Evolutionary conservation across 1,140 invertebrate genomes (phyloP), one percentile per base, ranked within the genome.

Genomic region (Nautilus pompilius): DNA sequence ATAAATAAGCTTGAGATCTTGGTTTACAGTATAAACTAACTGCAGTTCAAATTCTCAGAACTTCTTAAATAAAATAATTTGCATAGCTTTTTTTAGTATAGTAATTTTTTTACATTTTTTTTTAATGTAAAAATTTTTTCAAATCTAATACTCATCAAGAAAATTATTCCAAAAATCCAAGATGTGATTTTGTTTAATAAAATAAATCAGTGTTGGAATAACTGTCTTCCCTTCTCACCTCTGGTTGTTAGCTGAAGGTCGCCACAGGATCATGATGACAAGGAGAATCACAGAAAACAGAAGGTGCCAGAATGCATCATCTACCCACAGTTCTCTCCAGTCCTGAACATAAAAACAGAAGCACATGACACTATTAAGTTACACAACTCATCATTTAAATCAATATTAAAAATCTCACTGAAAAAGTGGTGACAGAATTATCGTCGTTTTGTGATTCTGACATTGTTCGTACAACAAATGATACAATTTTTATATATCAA

Each of bases 211-310:
- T n/a, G n/a, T n/a, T n/a, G n/a, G n/a, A n/a, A n/a, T n/a, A n/a
- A n/a, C n/a, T n/a, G n/a, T n/a, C n/a, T n/a, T n/a, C n/a, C n/a
- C n/a, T n/a, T n/a, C 57, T 17, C 62, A 84, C 75, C 93, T 87
- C 83, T 96, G 94, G 83, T 96, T 96, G 79, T 96, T 97, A 76
- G 92, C 93, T 3, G 93, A 93, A 4, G 95, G 95, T 67, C 94
- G 83, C 93, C 93, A 97, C 33, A 97, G 85, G 65, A 97, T 87
- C 91, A 96, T 96, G 66, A 97, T 96, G 15, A 93, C 91, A 36
- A 93, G 81, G 24, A 97, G 84, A 60, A 97, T 88, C 49, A 90
- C 85, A 22, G 91, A 93, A 81, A 97, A 97, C 22, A 96, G 83
- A 24, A 96, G 86, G 80, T 95, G 93, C 95, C 95, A 97, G 80